A percentile compares a stretch with the other conserved stretches of the same genome.
phyloP scores from a whole-genome alignment of 2,888 invertebrate species.

The Rotaria magnacalcarata region DNA sequence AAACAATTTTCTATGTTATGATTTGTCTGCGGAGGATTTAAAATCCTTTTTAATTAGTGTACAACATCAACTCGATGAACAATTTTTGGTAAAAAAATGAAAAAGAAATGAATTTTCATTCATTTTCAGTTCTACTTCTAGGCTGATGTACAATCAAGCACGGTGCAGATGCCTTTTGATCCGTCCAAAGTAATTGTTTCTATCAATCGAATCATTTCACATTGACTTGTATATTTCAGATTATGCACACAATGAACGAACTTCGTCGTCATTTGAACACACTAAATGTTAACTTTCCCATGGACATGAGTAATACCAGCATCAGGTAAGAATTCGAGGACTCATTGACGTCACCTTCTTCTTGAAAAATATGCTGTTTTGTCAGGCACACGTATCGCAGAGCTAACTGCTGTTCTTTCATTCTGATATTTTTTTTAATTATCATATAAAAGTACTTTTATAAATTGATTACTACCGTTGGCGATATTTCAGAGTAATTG shows the following conservation, averaged over 20 bases:
- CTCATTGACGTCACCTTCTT: too few species aligned
- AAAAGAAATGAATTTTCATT: background rate
- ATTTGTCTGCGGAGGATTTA: background rate
- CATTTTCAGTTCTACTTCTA: background rate
- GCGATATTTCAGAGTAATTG: too few species aligned
- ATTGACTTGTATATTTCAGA: background rate
- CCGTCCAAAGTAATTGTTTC: background rate
- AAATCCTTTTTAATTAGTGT: background rate
- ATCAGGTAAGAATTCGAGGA: background rate
- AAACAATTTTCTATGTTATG: background rate
- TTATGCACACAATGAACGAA: background rate
- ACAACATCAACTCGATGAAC: background rate
- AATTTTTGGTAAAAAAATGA: background rate
- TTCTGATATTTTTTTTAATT: too few species aligned
- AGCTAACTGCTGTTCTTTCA: too few species aligned
- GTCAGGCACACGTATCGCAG: too few species aligned
- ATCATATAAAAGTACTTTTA: too few species aligned
- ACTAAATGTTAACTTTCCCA: background rate
- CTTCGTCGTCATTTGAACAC: background rate
- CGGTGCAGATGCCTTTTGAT: fast-evolving
- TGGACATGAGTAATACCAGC: background rate
- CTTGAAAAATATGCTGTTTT: too few species aligned
- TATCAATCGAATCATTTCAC: too few species aligned
- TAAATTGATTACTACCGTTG: too few species aligned
- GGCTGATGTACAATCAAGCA: background rate